phyloP scores from a whole-genome alignment of 2,888 invertebrate species.

The Brachycybe producta region DNA sequence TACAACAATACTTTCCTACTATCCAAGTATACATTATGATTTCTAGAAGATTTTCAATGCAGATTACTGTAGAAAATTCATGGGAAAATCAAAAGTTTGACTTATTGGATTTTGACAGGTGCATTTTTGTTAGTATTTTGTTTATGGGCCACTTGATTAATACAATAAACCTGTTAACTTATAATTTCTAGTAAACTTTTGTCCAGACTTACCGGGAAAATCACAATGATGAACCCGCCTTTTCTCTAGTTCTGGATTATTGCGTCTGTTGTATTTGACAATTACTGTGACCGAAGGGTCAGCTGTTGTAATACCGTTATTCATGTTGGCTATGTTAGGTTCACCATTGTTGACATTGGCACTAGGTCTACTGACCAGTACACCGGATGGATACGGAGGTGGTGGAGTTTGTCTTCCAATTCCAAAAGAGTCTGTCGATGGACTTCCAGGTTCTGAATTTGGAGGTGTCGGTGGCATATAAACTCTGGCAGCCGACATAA shows the following conservation, averaged over 20 bases:
- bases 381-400: conserved; percentile 58
- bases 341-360: conserved; percentile 1
- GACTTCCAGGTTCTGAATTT: conserved; percentile 69
- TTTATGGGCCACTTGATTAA: too few species aligned
- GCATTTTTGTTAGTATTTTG: too few species aligned
- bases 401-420: conserved; percentile 52
- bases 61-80: too few species aligned
- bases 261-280: conserved; percentile 32
- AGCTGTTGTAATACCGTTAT: conserved; percentile 25
- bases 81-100: too few species aligned
- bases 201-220: conserved; percentile 10
- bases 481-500: conserved; percentile 38
- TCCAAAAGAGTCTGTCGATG: conserved; percentile 43
- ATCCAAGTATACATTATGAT: too few species aligned
- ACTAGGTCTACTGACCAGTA: too few species aligned
- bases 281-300: conserved; percentile 28
- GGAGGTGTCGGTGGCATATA: conserved; percentile 80
- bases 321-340: neutral
- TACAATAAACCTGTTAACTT: too few species aligned
- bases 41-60: too few species aligned
- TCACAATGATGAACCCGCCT: conserved; percentile 81
- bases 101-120: too few species aligned
- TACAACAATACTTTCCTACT: too few species aligned
- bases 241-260: conserved; percentile 93
- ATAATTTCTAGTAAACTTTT: too few species aligned